Conservation (phyloP, 2,888 invertebrate species). For the Oscheius sp. region DNA sequence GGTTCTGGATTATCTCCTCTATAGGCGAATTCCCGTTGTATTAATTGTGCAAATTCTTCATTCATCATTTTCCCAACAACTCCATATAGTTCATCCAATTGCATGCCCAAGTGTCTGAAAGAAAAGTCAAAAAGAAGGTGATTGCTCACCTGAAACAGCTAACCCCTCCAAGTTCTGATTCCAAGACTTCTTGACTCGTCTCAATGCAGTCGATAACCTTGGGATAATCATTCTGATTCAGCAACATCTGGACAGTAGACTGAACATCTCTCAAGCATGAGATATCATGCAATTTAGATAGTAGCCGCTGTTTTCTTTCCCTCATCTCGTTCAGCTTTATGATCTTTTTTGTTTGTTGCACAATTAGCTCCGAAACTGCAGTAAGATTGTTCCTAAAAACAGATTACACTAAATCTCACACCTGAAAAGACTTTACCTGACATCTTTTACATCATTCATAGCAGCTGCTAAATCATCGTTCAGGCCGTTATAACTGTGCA, state of each 20-base stretch:
- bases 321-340: constrained; percentile 58
- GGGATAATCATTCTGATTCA: constrained; percentile 95
- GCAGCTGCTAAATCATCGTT: constrained; percentile 89
- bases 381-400: constrained; percentile 49
- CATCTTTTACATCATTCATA: constrained; percentile 50
- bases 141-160: constrained; percentile 84
- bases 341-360: constrained; percentile 59
- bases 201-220: constrained; percentile 91
- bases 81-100: constrained; percentile 92
- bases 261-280: constrained; percentile 83
- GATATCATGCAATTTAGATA: constrained; percentile 66
- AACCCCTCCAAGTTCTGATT: constrained; percentile 89
- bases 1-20: constrained; percentile 75
- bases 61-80: constrained; percentile 96
- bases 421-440: constrained; percentile 47
- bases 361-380: constrained; percentile 49
- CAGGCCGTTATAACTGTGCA: constrained; percentile 96
- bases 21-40: constrained; percentile 84
- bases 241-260: constrained; percentile 91
- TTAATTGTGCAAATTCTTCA: constrained; percentile 91
- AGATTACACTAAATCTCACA: constrained; percentile 33
- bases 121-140: neutral
- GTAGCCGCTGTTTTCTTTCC: constrained; percentile 58
- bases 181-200: constrained; percentile 86
- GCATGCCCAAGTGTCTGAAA: constrained; percentile 89